Evolutionary conservation across 2,888 invertebrate genomes (phyloP), one percentile per base, ranked within the genome.

Genomic region (Rhaphigaster nebulosa): DNA sequence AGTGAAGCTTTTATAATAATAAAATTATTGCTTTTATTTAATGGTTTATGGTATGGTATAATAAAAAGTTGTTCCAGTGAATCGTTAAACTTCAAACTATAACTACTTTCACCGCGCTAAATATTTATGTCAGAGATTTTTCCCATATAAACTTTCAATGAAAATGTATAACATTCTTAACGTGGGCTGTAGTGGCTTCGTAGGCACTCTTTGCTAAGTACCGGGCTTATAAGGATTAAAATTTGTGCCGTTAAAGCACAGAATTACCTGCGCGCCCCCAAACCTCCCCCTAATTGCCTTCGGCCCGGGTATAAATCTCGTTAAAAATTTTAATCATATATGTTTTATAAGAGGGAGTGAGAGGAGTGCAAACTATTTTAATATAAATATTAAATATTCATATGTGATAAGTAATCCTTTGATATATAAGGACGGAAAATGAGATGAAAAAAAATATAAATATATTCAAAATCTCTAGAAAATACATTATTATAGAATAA

Each of bases 91-190:
- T 60, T 60, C 12, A 6, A 60, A 60, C 60, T 60, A n/a, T 4
- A 60, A 60, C 1, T n/a, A 8, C n/a, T 60, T 10, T 4, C 60
- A 5, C 6, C 13, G 70, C 15, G 4, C 20, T 15, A 70, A 70
- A 38, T 34, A 70, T 18, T 38, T 70, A 70, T 34, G 20, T 70
- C 29, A 70, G 13, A 34, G 0, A 26, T 45, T 84, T 84, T 84
- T 84, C 2, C 13, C 45, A 20, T 84, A 26, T n/a, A 84, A 84
- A 84, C 45, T 84, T 84, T 41, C 84, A 45, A 84, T 84, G 84
- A 84, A 84, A 45, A 84, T 45, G 84, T 45, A 84, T n/a, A 84
- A 84, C 34, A 45, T 84, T 20, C 84, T 84, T 84, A 84, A n/a
- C 13, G 45, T n/a, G 84, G 13, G 20, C 0, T 34, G 70, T 34